Percentiles rank a stretch among this genome's conserved stretches.
These are phyloP conservation scores for Boloria euphrosyne DNA, from an alignment of 2,888 invertebrate genomes.

Conservation along the genomic window DNA sequence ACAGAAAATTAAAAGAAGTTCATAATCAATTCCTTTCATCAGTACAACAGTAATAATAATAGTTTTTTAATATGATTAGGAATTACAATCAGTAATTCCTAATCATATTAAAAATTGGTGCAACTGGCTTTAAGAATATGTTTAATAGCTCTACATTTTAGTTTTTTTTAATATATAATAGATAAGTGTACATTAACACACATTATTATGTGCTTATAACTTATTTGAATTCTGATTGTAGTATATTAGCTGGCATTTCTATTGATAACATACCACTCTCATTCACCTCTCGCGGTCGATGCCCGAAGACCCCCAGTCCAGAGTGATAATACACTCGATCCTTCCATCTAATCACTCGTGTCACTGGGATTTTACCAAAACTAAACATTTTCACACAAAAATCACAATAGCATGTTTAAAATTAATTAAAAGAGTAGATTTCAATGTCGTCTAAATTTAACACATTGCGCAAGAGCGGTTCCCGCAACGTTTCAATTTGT, in stretches of 20 bases:
- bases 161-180: no score
- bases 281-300: slow-evolving; percentile 70
- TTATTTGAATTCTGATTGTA: neutral
- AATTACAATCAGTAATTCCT: no score
- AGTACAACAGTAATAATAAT: no score
- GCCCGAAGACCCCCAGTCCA: slow-evolving; percentile 83
- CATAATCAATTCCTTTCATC: no score
- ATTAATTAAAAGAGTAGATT: slow-evolving; percentile 26
- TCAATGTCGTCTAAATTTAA: slow-evolving; percentile 57
- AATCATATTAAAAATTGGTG: no score
- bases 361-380: slow-evolving; percentile 58
- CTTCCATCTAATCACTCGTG: slow-evolving; percentile 58
- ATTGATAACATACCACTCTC: slow-evolving; percentile 61
- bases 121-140: no score
- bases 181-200: no score
- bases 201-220: neutral
- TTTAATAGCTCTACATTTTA: no score
- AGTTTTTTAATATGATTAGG: no score
- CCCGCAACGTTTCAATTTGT: slow-evolving; percentile 44
- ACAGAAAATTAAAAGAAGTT: no score
- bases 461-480: slow-evolving; percentile 62
- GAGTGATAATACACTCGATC: slow-evolving; percentile 76
- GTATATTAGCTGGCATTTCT: neutral
- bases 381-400: slow-evolving; percentile 54
- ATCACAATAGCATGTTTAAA: slow-evolving; percentile 31